Evolutionary conservation across 2,888 invertebrate genomes (phyloP).

Genomic region (Sphaerophoria rueppellii): DNA sequence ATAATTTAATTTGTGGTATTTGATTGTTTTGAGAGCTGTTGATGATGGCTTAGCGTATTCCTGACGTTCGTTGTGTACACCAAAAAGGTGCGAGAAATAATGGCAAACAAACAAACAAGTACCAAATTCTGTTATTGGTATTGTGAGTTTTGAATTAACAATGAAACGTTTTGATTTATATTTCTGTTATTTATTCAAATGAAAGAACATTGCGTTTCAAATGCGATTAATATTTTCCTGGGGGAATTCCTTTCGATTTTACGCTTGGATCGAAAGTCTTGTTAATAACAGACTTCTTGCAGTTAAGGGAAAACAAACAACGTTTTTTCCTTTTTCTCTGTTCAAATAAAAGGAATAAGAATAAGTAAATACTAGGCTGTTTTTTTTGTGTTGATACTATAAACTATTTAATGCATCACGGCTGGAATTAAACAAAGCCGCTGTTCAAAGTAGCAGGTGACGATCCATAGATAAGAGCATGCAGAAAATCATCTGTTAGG

Average conservation of each 20-base stretch:
- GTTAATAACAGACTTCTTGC: too few relatives aligned
- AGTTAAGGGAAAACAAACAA: too few relatives aligned
- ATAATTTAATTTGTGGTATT: conserved; percentile 73
- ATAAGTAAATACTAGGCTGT: too few relatives aligned
- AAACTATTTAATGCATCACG: too few relatives aligned
- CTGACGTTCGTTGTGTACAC: background rate
- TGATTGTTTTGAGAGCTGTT: conserved; percentile 66
- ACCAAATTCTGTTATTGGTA: background rate
- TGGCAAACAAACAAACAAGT: conserved; percentile 1
- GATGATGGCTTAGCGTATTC: conserved; percentile 13
- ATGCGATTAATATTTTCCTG: conserved; percentile 11
- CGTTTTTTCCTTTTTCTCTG: too few relatives aligned
- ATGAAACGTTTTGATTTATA: conserved; percentile 2
- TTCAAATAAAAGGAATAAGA: too few relatives aligned
- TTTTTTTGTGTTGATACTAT: too few relatives aligned
- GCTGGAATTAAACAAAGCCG: too few relatives aligned
- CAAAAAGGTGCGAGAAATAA: conserved; percentile 8
- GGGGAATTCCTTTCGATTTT: background rate
- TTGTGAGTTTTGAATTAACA: background rate
- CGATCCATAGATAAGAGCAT: too few relatives aligned
- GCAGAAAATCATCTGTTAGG: too few relatives aligned
- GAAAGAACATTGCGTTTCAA: conserved; percentile 9
- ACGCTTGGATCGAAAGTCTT: background rate
- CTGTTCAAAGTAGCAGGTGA: too few relatives aligned
- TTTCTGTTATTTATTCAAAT: conserved; percentile 20